Base-by-base conservation (phyloP, 2,797 vertebrate genomes). In the Pseudopleuronectes americanus region DNA sequence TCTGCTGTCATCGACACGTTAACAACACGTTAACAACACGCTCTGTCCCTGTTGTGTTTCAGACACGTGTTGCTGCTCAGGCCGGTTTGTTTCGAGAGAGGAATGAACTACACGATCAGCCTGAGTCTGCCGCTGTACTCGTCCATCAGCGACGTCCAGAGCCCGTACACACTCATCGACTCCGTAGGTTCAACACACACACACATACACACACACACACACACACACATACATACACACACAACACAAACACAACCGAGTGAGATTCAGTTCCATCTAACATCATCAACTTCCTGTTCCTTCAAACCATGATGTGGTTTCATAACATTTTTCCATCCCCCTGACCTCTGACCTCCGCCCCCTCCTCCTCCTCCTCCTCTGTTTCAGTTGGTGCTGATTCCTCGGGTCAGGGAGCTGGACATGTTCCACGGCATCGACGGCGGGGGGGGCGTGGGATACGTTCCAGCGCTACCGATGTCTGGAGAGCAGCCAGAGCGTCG, bases 391-490 rank as follows among this genome's bases (percentile, higher is more conserved):
- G 96, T 99, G 84, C 93, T 99, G 84, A 96, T 99, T 90, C 98
- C 98, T 0, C 94, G 95, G 87, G 95, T 97, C 79, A 94, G 94
- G 68, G 96, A 96, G 0, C 87, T 99, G 88, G 94, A 97, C 84
- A 94, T 99, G 80, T 99, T 99, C 87, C 93, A 93, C 0, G 96
- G 96, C 73, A 81, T 88, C 10, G 91, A 95, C 0, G 95, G 95
- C 0, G 94, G 95, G 3, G 3, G 95, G 90, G 0, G 95, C 93
- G 82, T 99, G 97, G 97, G 96, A 98, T 69, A 99, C 95, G 53
- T 99, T 99, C 82, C 95, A 97, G 87, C 95, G 97, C 79, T 99
- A 99, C 88, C 94, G 98, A 52, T 99, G 98, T 74, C 87, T 97
- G 88, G 98, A 99, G 89, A 97, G 95, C 88, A 99, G 97, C 91